phyloP scores from a whole-genome alignment of 2,113 vertebrate genomes.

The Onychostoma macrolepis region DNA sequence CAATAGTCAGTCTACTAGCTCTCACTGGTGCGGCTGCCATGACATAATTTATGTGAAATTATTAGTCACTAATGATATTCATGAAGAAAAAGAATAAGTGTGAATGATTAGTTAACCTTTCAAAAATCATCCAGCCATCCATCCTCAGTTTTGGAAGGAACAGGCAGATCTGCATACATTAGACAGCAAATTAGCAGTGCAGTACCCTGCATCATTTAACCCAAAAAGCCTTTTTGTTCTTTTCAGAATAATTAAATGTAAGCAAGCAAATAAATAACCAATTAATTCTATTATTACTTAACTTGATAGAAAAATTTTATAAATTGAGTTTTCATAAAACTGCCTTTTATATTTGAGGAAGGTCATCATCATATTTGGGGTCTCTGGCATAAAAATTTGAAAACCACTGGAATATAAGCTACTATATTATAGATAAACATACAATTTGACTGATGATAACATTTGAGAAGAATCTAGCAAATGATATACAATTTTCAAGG shows the following conservation, averaged over 20 bases:
- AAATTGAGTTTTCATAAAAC: neutral
- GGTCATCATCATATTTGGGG: neutral
- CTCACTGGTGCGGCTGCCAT: conserved; percentile 3
- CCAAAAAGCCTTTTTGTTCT: neutral
- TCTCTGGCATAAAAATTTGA: neutral
- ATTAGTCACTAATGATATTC: conserved; percentile 37
- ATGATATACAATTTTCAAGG: neutral
- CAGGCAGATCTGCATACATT: conserved; percentile 1
- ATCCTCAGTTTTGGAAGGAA: neutral
- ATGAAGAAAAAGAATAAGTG: conserved; percentile 15
- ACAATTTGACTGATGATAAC: neutral
- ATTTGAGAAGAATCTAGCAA: neutral
- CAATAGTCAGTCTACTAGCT: neutral
- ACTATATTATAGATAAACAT: neutral
- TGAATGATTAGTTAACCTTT: conserved; percentile 40
- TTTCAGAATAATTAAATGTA: neutral
- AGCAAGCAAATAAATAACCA: neutral
- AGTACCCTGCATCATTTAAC: neutral
- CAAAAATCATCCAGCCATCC: conserved; percentile 2
- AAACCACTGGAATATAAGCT: neutral
- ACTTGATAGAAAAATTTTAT: neutral
- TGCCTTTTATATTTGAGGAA: neutral
- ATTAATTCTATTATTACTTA: neutral
- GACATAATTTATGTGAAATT: conserved; percentile 31
- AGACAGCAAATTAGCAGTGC: neutral